Conservation (phyloP, 2,113 vertebrate genomes). For the Oenanthe melanoleuca region DNA sequence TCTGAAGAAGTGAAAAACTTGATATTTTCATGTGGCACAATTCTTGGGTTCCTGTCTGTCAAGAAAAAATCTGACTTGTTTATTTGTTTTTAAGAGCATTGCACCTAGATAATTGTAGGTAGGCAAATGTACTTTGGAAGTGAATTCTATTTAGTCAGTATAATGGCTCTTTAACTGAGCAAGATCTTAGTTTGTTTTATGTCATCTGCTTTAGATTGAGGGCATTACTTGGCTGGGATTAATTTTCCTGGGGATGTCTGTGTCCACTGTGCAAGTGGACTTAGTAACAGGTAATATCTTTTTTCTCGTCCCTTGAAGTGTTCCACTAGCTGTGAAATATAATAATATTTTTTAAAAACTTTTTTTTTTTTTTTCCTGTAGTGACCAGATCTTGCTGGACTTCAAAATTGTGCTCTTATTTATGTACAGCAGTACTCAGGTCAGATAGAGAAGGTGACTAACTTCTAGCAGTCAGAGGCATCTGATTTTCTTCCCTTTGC, state of each 20-base stretch:
- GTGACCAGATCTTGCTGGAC: not conserved
- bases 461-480: not conserved
- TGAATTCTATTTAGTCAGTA: not conserved
- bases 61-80: not conserved
- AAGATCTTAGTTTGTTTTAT: not conserved
- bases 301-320: not conserved
- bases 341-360: not conserved
- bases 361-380: not conserved
- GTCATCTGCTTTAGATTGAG: not conserved
- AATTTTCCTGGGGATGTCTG: not conserved
- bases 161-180: not conserved
- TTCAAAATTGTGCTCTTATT: not conserved
- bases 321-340: not conserved
- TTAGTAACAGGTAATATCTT: not conserved
- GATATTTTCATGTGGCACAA: not conserved
- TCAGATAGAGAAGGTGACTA: not conserved
- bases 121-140: not conserved
- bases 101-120: not conserved
- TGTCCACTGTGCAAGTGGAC: fast-evolving
- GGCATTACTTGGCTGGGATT: not conserved
- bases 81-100: not conserved
- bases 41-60: not conserved
- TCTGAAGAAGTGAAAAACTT: not conserved
- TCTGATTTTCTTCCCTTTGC: not conserved
- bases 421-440: not conserved